These are phyloP conservation scores for Cossypha dichroa DNA, from an alignment of 2,797 vertebrate species.

Conservation along the genomic window DNA sequence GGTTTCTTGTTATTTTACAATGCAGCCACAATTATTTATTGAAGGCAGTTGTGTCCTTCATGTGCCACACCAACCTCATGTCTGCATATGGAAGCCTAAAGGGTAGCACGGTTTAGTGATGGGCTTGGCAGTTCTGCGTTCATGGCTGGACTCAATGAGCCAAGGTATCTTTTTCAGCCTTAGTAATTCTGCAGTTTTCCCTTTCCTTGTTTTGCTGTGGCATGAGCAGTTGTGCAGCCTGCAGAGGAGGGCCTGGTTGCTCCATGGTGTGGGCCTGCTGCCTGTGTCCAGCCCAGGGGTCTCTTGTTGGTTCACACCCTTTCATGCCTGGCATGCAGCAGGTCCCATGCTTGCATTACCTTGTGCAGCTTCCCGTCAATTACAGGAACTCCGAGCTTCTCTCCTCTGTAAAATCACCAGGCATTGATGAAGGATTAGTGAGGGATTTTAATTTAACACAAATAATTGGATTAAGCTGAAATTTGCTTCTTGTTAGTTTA, in stretches of 20 bases:
- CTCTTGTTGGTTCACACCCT: neutral
- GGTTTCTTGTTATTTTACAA: rapidly evolving
- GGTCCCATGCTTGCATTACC: rapidly evolving
- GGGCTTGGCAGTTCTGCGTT: neutral
- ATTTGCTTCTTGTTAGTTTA: neutral
- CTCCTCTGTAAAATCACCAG: neutral
- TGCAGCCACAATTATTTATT: neutral
- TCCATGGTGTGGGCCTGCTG: neutral
- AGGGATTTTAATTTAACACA: conserved; percentile 40
- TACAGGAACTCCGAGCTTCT: neutral
- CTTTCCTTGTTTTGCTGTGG: neutral
- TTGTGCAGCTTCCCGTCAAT: neutral
- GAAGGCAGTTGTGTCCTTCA: rapidly evolving
- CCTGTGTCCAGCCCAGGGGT: neutral
- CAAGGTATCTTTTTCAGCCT: neutral
- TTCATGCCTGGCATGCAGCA: rapidly evolving
- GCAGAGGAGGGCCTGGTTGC: neutral
- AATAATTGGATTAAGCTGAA: conserved; percentile 50
- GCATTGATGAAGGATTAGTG: conserved; percentile 28
- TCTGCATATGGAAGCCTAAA: neutral
- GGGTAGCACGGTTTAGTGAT: neutral
- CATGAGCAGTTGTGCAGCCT: neutral
- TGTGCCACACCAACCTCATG: rapidly evolving
- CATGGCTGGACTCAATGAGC: neutral
- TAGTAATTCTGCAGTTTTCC: neutral